phyloP scores from a whole-genome alignment of 2,888 invertebrate genomes.

The Rapana venosa region DNA sequence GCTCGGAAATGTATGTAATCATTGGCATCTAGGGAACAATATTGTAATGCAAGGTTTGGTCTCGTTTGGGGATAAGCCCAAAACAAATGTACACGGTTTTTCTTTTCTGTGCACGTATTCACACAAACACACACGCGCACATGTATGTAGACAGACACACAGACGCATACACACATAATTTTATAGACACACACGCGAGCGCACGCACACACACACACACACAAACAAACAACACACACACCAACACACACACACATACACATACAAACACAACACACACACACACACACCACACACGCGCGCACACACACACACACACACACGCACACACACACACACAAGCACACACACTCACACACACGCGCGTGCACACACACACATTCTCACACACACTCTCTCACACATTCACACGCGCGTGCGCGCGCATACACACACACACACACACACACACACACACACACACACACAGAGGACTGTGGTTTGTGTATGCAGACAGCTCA shows the following conservation, averaged over 20 bases:
- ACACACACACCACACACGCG: too few species aligned
- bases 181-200: too few species aligned
- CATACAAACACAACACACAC: background rate
- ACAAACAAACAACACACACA: background rate
- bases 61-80: too few species aligned
- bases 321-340: constrained; percentile 6
- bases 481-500: too few species aligned
- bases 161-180: too few species aligned
- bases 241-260: constrained; percentile 2
- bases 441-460: background rate
- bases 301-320: constrained; percentile 2
- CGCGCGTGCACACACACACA: constrained; percentile 9
- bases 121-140: background rate
- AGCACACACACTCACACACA: constrained; percentile 2
- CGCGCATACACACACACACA: background rate
- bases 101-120: too few species aligned
- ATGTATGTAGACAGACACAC: background rate
- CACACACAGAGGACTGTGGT: background rate
- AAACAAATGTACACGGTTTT: too few species aligned
- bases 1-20: too few species aligned
- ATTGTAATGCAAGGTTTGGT: too few species aligned
- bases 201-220: too few species aligned
- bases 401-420: background rate
- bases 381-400: background rate
- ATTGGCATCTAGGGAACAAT: too few species aligned